These are phyloP conservation scores for Macaca fascicularis DNA, from an alignment of 2,113 vertebrate species.

Conservation along the genomic window T2T-MFA8v1.1 NC_088392.1:63977501-63978000, in stretches of 20 bases:
- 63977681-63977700: neutral
- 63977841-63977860: slow-evolving; percentile 64
- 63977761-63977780: slow-evolving; percentile 38
- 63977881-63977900: neutral
- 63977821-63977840: slow-evolving; percentile 6
- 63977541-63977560: too few species aligned
- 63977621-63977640: neutral
- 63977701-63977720: neutral
- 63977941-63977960: slow-evolving; percentile 49
- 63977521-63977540: too few species aligned
- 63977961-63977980: slow-evolving; percentile 58
- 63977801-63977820: slow-evolving; percentile 39
- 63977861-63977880: slow-evolving; percentile 40
- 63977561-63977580: neutral
- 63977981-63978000: slow-evolving; percentile 15
- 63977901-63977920: slow-evolving; percentile 55
- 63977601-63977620: slow-evolving; percentile 43
- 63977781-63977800: slow-evolving; percentile 15
- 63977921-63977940: slow-evolving; percentile 64
- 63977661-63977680: slow-evolving; percentile 34
- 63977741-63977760: neutral
- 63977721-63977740: slow-evolving; percentile 36
- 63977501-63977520: too few species aligned
- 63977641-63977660: neutral
- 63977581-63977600: slow-evolving; percentile 14